These are phyloP conservation scores for Acipenser transmontanus DNA, from an alignment of 2,797 vertebrate species.

Conservation along the genomic window DNA sequence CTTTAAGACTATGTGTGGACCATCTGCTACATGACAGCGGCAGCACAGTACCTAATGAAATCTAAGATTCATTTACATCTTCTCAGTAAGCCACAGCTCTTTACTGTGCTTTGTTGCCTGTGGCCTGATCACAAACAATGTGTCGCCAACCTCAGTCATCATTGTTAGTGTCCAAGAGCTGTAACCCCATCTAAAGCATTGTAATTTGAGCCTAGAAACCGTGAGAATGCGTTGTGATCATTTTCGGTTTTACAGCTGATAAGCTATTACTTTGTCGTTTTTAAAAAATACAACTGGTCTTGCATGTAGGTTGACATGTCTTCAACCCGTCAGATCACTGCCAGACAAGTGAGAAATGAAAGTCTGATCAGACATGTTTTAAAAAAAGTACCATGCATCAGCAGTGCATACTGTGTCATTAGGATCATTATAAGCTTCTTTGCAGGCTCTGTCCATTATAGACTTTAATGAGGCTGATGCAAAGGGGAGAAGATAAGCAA, in stretches of 20 bases:
- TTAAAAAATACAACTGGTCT: too few species aligned
- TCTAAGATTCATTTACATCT: slow-evolving; percentile 23
- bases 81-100: slow-evolving; percentile 12
- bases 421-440: slow-evolving; percentile 50
- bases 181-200: too few species aligned
- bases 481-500: slow-evolving; percentile 9
- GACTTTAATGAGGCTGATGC: slow-evolving; percentile 36
- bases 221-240: too few species aligned
- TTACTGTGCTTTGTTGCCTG: slow-evolving; percentile 16
- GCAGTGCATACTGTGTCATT: slow-evolving; percentile 40
- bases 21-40: slow-evolving; percentile 30
- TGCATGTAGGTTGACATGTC: too few species aligned
- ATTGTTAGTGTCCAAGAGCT: too few species aligned
- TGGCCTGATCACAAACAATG: slow-evolving; percentile 14
- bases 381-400: not conserved
- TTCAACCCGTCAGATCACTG: too few species aligned
- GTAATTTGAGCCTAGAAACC: too few species aligned
- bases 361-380: too few species aligned
- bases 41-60: slow-evolving; percentile 30
- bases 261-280: too few species aligned
- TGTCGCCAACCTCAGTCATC: not conserved
- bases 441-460: slow-evolving; percentile 54
- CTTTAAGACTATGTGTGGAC: slow-evolving; percentile 17
- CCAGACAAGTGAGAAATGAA: too few species aligned
- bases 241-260: too few species aligned